phyloP scores from a whole-genome alignment of 2,797 vertebrate species.

The Clarias pachynema region DNA sequence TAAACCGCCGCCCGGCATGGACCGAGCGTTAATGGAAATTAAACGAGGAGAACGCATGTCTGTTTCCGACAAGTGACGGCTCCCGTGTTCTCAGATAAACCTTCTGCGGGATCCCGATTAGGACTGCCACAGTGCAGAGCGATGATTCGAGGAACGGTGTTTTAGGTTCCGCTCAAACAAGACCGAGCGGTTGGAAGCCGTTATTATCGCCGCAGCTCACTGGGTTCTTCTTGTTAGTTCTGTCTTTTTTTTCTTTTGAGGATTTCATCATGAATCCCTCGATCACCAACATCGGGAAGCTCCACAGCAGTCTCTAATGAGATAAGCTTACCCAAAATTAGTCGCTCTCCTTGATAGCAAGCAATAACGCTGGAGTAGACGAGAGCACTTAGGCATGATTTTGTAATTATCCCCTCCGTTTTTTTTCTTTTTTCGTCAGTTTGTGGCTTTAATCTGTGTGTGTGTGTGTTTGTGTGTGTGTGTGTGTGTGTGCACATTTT shows the following conservation, averaged over 20 bases:
- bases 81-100: conserved; percentile 17
- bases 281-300: not conserved
- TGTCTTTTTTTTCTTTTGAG: conserved; percentile 34
- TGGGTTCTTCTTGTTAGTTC: conserved; percentile 41
- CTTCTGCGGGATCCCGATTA: conserved; percentile 50
- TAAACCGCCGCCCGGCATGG: conserved; percentile 33
- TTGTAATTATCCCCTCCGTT: not conserved
- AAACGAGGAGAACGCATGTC: conserved; percentile 28
- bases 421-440: not conserved
- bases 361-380: not conserved
- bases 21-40: conserved; percentile 49
- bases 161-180: conserved; percentile 48
- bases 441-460: not conserved
- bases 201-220: conserved; percentile 42
- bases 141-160: conserved; percentile 33
- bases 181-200: conserved; percentile 45
- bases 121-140: conserved; percentile 15
- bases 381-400: not conserved
- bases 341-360: not conserved
- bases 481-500: not conserved
- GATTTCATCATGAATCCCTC: conserved; percentile 46
- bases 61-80: conserved; percentile 40
- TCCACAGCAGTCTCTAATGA: conserved; percentile 33
- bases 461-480: not conserved
- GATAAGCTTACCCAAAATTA: conserved; percentile 43